These are phyloP conservation scores for Gallinago media DNA, from an alignment of 2,113 vertebrate species.

Conservation along the genomic window DNA sequence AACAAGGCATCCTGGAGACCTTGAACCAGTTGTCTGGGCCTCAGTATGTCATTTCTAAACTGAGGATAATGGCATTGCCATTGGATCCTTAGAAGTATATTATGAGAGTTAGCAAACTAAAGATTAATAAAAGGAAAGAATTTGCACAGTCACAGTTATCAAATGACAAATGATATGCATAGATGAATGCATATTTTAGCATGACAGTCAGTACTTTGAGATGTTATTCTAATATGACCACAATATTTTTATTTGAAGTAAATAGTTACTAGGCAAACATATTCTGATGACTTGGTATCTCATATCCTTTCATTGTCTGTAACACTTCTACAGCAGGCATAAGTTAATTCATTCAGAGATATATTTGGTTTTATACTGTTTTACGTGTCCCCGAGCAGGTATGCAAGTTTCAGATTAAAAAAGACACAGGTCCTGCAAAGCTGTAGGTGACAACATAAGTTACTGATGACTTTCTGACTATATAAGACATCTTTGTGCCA, in stretches of 20 bases:
- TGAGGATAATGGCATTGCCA: background rate
- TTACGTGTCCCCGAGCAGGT: background rate
- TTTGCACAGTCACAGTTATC: background rate
- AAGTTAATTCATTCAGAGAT: background rate
- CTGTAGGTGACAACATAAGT: background rate
- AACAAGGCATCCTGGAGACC: background rate
- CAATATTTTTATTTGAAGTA: background rate
- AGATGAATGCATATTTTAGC: background rate
- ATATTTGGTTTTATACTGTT: background rate
- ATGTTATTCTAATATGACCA: background rate
- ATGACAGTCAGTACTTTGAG: background rate
- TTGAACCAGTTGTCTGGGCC: background rate
- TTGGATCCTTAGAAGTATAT: background rate
- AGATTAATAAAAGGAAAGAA: background rate
- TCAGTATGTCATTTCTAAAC: background rate
- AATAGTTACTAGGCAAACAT: background rate
- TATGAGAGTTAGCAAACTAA: background rate
- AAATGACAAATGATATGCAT: rapidly evolving
- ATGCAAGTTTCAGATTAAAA: background rate
- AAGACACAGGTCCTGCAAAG: background rate
- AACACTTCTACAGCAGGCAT: background rate
- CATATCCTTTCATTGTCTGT: background rate
- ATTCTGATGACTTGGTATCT: background rate
- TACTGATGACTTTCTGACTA: conserved; percentile 7
- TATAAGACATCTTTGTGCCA: background rate